Evolutionary conservation across 2,888 invertebrate genomes (phyloP).

Genomic region (Embidobia sp.): DNA sequence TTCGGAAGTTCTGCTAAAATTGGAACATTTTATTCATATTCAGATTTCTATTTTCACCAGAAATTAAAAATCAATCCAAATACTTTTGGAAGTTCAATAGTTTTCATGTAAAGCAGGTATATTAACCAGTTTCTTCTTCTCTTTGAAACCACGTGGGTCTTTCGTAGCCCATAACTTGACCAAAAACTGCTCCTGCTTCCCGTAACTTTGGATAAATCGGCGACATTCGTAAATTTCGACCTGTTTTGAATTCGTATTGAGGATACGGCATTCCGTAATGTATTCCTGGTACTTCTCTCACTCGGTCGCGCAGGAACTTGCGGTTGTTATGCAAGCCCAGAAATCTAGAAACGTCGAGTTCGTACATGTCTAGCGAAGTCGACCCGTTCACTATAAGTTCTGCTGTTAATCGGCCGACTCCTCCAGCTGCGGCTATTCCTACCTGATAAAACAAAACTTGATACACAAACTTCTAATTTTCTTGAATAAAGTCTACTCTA

Average conservation of each 20-base stretch:
- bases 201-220: slow-evolving; percentile 96
- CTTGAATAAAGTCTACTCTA: too few species aligned
- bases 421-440: slow-evolving; percentile 97
- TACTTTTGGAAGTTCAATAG: slow-evolving; percentile 50
- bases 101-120: too few species aligned
- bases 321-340: slow-evolving; percentile 96
- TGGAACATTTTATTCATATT: too few species aligned
- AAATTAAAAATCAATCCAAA: not conserved
- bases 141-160: slow-evolving; percentile 95
- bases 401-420: slow-evolving; percentile 94
- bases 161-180: slow-evolving; percentile 99
- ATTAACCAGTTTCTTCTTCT: slow-evolving; percentile 72
- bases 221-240: slow-evolving; percentile 95
- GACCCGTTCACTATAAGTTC: slow-evolving; percentile 93
- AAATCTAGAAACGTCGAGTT: slow-evolving; percentile 94
- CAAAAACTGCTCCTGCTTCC: slow-evolving; percentile 96
- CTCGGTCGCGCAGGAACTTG: slow-evolving; percentile 94
- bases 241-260: slow-evolving; percentile 92
- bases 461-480: too few species aligned
- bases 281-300: slow-evolving; percentile 94
- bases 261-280: slow-evolving; percentile 93
- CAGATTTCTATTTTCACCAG: too few species aligned
- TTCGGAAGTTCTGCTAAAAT: too few species aligned
- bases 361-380: slow-evolving; percentile 92
- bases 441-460: slow-evolving; percentile 82